These are phyloP conservation scores for Chaenocephalus aceratus DNA, from an alignment of 2,113 vertebrate genomes.

Conservation along the genomic window DNA sequence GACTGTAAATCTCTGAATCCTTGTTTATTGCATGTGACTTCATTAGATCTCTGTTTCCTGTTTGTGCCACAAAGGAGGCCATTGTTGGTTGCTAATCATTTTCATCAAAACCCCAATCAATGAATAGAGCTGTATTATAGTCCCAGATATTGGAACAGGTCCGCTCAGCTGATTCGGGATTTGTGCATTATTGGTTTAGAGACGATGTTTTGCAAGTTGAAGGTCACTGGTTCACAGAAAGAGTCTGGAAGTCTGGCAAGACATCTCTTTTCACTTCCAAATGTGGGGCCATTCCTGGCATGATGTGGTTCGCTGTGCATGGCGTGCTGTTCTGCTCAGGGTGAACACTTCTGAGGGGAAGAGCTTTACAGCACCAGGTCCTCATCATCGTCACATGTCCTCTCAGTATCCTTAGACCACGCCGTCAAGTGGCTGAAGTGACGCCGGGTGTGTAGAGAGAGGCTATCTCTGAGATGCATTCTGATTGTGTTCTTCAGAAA, in stretches of 20 bases:
- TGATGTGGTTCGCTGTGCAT: conserved; percentile 45
- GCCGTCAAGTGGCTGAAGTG: conserved; percentile 33
- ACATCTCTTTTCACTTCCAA: conserved; percentile 36
- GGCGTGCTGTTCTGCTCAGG: conserved; percentile 47
- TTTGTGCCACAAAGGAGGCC: conserved; percentile 33
- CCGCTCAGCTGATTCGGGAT: conserved; percentile 48
- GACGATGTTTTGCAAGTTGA: neutral
- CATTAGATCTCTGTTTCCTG: conserved; percentile 29
- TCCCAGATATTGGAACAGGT: conserved; percentile 32
- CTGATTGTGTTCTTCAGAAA: conserved; percentile 21
- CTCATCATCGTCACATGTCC: conserved; percentile 9
- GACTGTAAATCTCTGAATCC: conserved; percentile 10
- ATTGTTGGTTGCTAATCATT: conserved; percentile 61
- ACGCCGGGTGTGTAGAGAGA: conserved; percentile 1
- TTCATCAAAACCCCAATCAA: conserved; percentile 48
- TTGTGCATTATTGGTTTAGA: conserved; percentile 15
- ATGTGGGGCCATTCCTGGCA: conserved; percentile 42
- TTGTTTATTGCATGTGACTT: conserved; percentile 25
- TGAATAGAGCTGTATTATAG: conserved; percentile 58
- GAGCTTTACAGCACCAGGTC: conserved; percentile 20
- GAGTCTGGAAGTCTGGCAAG: conserved; percentile 4
- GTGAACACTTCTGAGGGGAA: conserved; percentile 52
- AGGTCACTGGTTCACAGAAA: neutral
- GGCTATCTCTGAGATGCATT: conserved; percentile 4
- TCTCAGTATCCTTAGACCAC: conserved; percentile 28